phyloP scores from a whole-genome alignment of 1,140 invertebrate genomes.

The Drosophila lacertosa region DNA sequence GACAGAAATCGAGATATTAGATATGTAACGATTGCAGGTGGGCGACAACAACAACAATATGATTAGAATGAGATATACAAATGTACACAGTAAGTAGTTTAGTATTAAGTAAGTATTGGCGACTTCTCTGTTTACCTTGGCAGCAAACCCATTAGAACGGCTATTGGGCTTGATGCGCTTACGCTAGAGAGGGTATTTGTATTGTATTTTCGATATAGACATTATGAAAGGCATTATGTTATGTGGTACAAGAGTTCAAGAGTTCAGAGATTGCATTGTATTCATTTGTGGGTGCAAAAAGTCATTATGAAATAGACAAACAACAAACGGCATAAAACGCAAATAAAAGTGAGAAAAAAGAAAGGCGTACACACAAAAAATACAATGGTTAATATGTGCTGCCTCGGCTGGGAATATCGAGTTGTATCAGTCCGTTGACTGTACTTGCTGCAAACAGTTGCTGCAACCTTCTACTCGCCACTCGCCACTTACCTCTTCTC shows the following conservation, averaged over 20 bases:
- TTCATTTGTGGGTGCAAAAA: conserved; percentile 69
- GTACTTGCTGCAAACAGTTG: conserved; percentile 41
- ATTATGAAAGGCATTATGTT: conserved; percentile 73
- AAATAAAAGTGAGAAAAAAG: conserved; percentile 79
- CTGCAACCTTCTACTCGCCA: neutral
- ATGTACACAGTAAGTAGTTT: conserved; percentile 4
- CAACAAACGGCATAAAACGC: conserved; percentile 57
- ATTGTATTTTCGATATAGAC: conserved; percentile 42
- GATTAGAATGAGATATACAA: conserved; percentile 12
- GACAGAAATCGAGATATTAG: conserved; percentile 67
- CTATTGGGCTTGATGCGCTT: conserved; percentile 88
- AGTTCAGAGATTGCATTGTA: conserved; percentile 59
- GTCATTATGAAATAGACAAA: conserved; percentile 67
- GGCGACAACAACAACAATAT: conserved; percentile 4
- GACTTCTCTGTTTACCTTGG: conserved; percentile 88
- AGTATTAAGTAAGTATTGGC: conserved; percentile 41
- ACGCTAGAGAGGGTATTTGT: conserved; percentile 69
- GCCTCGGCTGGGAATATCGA: conserved; percentile 27
- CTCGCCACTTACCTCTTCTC: conserved; percentile 89
- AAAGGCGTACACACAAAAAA: conserved; percentile 70
- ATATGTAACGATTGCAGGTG: conserved; percentile 21
- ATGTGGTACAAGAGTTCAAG: conserved; percentile 56
- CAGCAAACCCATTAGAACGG: conserved; percentile 91
- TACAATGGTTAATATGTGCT: conserved; percentile 67
- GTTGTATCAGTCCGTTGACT: conserved; percentile 51